Base-by-base conservation (phyloP, 2,797 vertebrate species). In the Babyrousa celebensis region DNA sequence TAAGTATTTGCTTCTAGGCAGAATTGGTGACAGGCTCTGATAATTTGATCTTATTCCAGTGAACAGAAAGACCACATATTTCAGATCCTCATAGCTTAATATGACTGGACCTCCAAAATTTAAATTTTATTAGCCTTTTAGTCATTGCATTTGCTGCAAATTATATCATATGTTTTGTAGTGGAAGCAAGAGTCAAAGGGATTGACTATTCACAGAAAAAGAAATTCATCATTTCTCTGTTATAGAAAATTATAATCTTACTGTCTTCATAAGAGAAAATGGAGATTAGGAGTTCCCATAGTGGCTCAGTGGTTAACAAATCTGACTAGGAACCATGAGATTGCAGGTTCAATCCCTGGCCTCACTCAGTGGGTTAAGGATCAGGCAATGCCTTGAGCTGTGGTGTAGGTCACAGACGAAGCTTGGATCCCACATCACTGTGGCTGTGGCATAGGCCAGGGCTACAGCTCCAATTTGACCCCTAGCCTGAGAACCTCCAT, bases 41-140 rank as follows among this genome's bases (percentile, higher is more conserved):
- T 80, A 93, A 68, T 85, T 92, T 92, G 56, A 67, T 90, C 60
- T 87, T 87, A 91, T 75, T 89, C 29, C 40, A 74, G 16, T 43
- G 16, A 96, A 12, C 54, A 67, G 23, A 77, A 89, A 82, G 14
- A 72, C 12, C 25, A 21, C 16, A 0, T 83, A 74, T 93, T 88
- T 86, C 27, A 93, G 43, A 95, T 36, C n/a, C 32, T 89, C 11
- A n/a, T 43, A 54, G n/a, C 1, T 54, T 62, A 83, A 67, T 3
- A 40, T 87, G 18, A 5, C 15, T 91, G 11, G 2, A 89, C 14
- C 48, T 94, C 88, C 40, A 92, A 94, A 95, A 78, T 93, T 70
- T 80, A 94, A 83, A 16, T 82, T 58, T 43, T 89, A 58, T 74
- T 97, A 82, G 15, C 10, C 40, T 87, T 85, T 91, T 85, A 78